Evolutionary conservation across 2,888 invertebrate species (phyloP), one percentile per base, ranked within the genome.

Genomic region (Pyrrhosoma nymphula): DNA sequence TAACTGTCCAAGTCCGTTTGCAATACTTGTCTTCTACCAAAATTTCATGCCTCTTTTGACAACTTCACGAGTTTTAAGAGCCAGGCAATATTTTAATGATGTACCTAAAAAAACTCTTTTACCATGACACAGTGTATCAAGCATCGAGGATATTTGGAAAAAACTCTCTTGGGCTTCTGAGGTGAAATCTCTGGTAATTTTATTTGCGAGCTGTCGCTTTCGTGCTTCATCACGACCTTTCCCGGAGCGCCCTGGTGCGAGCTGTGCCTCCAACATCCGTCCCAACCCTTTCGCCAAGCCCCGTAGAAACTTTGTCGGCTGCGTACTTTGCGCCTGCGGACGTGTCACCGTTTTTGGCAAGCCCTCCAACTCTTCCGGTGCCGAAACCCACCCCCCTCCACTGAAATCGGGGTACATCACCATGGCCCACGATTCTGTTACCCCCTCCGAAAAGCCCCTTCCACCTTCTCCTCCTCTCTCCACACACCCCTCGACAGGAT

Each of bases 331-430:
- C 89, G n/a, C 56, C 89, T 20, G 12, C n/a, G 89, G 89, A 89
- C 89, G 89, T 89, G 55, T 55, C 55, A n/a, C 89, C 89, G 20
- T 56, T 56, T 89, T 82, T 88, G 55, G 89, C 55, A 89, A 89
- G 39, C 56, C 89, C 55, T 89, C n/a, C 56, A 14, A 60, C 26
- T 55, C 89, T 16, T 20, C n/a, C n/a, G 30, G 82, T 35, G 82
- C 35, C 69, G 69, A n/a, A 26, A 35, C 89, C 18, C 47, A 47
- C 47, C 47, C 47, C 47, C 47, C 47, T 8, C 8, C 14, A 16
- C 88, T 39, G 47, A 47, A 56, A 56, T 39, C 55, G n/a, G 26
- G 89, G 47, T 26, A 56, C 56, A 26, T 56, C 89, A 89, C n/a
- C 89, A n/a, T 3, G 56, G 47, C 47, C 26, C 89, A 47, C 88